Evolutionary conservation across 2,797 vertebrate species (phyloP), one percentile per base, ranked within the genome.

Genomic region (Otolemur crassicaudatus): DNA sequence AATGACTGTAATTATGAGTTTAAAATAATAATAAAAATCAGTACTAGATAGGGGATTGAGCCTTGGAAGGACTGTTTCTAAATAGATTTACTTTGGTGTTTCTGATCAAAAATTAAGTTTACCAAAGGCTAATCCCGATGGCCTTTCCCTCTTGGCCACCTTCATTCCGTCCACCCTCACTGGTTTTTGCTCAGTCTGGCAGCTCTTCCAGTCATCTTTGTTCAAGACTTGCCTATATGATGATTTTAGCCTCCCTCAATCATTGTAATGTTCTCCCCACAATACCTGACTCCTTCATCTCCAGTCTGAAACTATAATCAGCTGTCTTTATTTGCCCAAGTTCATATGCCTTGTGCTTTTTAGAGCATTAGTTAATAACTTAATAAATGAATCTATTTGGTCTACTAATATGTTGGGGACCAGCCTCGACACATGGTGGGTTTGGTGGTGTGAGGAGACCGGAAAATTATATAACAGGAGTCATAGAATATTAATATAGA

Each of bases 31-130:
- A 43, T 43, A 1, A 29, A 49, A 27, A 46, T 73, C 31, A 17
- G 79, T 9, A n/a, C 2, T 43, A 61, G 34, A 3, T 58, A 53
- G 11, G 3, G 0, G 0, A 7, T 10, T 70, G 31, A 2, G 5
- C 2, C 4, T n/a, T 16, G 17, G n/a, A 53, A 56, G 76, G 27
- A 69, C 16, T 75, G 53, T 37, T 92, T 69, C 43, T 49, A 37
- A 49, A 31, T 8, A 61, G 2, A 16, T 77, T 22, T 16, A 20
- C 5, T 70, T 49, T 61, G n/a, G 22, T 77, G 83, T 84, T 56
- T 70, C 61, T 79, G 22, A 73, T 70, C 13, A 63, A n/a, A 92
- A 46, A 37, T 2, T 22, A 79, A 72, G 10, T 40, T 81, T 43
- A n/a, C 16, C 29, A n/a, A 27, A 40, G 0, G 22, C n/a, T 63